Evolutionary conservation across 2,888 invertebrate genomes (phyloP).

Genomic region (Thecocarcelia acutangulata): DNA sequence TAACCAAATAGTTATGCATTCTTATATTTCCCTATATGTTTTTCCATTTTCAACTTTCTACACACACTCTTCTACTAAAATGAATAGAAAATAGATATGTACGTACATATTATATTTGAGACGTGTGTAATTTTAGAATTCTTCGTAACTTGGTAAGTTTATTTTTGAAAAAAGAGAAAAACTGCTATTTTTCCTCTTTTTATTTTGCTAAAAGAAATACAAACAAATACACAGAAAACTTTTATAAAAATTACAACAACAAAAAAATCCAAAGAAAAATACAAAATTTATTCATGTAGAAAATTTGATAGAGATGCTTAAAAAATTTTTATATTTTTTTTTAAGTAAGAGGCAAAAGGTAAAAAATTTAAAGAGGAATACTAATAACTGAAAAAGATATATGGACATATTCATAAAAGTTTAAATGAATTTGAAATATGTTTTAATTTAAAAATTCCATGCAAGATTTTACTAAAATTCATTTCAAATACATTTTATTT

Average conservation of each 20-base stretch:
- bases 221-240: slow-evolving; percentile 17
- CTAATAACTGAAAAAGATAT: slow-evolving; percentile 10
- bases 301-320: slow-evolving; percentile 48
- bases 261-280: slow-evolving; percentile 19
- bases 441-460: too few relatives aligned
- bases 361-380: background rate
- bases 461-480: too few relatives aligned
- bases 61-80: slow-evolving; percentile 35
- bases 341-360: slow-evolving; percentile 1
- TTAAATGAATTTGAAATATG: too few relatives aligned
- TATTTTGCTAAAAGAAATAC: slow-evolving; percentile 28
- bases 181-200: slow-evolving; percentile 21
- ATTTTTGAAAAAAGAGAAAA: slow-evolving; percentile 71
- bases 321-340: slow-evolving; percentile 29
- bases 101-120: slow-evolving; percentile 55
- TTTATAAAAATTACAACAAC: slow-evolving; percentile 14
- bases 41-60: slow-evolving; percentile 46
- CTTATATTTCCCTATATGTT: slow-evolving; percentile 21
- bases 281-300: slow-evolving; percentile 61
- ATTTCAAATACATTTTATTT: too few relatives aligned
- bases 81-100: slow-evolving; percentile 1
- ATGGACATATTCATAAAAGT: background rate
- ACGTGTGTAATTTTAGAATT: slow-evolving; percentile 76
- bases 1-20: too few relatives aligned
- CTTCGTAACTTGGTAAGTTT: slow-evolving; percentile 74